Evolutionary conservation across 2,888 invertebrate genomes (phyloP).

Genomic region (Ypsolopha scabrella): DNA sequence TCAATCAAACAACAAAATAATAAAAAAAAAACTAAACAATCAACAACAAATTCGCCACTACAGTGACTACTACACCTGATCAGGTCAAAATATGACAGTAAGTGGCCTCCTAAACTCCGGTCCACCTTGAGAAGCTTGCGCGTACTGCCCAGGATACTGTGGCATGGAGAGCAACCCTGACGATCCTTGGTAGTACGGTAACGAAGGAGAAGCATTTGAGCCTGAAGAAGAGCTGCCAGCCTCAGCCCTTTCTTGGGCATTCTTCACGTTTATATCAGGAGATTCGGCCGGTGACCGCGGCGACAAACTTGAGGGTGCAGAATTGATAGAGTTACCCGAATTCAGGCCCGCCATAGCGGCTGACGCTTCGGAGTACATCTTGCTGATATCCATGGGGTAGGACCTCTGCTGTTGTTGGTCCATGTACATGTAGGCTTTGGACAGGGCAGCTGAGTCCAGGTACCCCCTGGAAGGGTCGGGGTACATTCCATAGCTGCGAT

Average conservation of each 20-base stretch:
- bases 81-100: slow-evolving; percentile 87
- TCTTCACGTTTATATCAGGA: slow-evolving; percentile 64
- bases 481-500: slow-evolving; percentile 82
- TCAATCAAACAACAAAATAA: slow-evolving; percentile 16
- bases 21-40: slow-evolving; percentile 15
- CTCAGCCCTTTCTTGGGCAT: slow-evolving; percentile 62
- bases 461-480: slow-evolving; percentile 79
- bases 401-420: slow-evolving; percentile 70
- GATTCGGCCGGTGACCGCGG: slow-evolving; percentile 65
- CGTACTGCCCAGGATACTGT: slow-evolving; percentile 73
- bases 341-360: slow-evolving; percentile 69
- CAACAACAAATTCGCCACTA: slow-evolving; percentile 7
- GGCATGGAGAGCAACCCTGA: slow-evolving; percentile 74
- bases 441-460: slow-evolving; percentile 78
- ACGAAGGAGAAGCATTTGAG: slow-evolving; percentile 73
- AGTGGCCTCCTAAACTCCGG: slow-evolving; percentile 80
- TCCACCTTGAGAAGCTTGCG: slow-evolving; percentile 68
- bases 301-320: slow-evolving; percentile 57
- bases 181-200: slow-evolving; percentile 70
- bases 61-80: slow-evolving; percentile 33
- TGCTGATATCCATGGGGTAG: slow-evolving; percentile 74
- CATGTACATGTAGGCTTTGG: slow-evolving; percentile 84
- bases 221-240: slow-evolving; percentile 70
- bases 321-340: slow-evolving; percentile 38
- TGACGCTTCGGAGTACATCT: slow-evolving; percentile 75